Conservation (phyloP, 1,140 invertebrate species). For the Zaprionus tsacasi region DNA sequence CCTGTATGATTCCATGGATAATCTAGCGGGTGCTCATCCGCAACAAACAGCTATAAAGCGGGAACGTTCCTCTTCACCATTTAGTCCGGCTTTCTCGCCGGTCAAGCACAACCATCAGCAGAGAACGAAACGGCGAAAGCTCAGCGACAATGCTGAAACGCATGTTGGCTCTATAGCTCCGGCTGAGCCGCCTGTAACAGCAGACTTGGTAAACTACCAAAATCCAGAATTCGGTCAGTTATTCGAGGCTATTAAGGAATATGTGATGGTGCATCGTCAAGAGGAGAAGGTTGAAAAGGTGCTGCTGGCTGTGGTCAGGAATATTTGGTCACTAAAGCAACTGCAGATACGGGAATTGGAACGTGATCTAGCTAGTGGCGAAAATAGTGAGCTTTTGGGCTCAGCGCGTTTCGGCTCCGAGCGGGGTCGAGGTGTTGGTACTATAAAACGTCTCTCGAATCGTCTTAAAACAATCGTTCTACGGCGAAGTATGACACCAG, state of each 20-base stretch:
- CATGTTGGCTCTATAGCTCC: slow-evolving; percentile 20
- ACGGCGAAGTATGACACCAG: slow-evolving; percentile 54
- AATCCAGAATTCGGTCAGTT: slow-evolving; percentile 61
- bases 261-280: slow-evolving; percentile 58
- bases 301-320: slow-evolving; percentile 52
- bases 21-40: slow-evolving; percentile 40
- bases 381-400: slow-evolving; percentile 28
- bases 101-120: slow-evolving; percentile 55
- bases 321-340: slow-evolving; percentile 63
- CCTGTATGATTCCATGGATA: slow-evolving; percentile 70
- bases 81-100: slow-evolving; percentile 73
- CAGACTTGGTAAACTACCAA: slow-evolving; percentile 21
- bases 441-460: slow-evolving; percentile 67
- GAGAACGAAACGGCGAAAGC: slow-evolving; percentile 60
- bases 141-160: slow-evolving; percentile 48
- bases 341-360: slow-evolving; percentile 58
- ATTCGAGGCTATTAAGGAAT: slow-evolving; percentile 59
- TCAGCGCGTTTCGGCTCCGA: slow-evolving; percentile 25
- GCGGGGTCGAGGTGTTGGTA: slow-evolving; percentile 33
- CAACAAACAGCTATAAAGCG: slow-evolving; percentile 49
- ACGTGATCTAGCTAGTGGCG: slow-evolving; percentile 43
- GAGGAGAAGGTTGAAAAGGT: slow-evolving; percentile 65
- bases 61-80: slow-evolving; percentile 69
- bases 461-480: slow-evolving; percentile 60
- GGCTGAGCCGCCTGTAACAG: slow-evolving; percentile 4